A percentile compares a stretch with the other conserved stretches of the same genome.
Evolutionary conservation across 2,888 invertebrate species (phyloP).

Genomic region (Trisateles emortualis): DNA sequence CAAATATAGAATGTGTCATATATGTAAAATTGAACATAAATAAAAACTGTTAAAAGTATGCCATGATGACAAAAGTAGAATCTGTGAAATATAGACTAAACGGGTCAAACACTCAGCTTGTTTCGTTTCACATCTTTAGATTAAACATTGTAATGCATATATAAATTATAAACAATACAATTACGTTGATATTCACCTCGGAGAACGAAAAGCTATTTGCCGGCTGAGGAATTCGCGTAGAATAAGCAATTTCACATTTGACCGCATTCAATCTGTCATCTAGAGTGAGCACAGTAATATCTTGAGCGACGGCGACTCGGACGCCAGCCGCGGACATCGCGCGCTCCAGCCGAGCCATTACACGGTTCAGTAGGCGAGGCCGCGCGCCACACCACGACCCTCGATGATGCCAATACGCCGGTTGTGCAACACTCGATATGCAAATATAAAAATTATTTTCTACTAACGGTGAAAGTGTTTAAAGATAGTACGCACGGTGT

Average conservation of each 20-base stretch:
- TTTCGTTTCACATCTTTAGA: too few species aligned
- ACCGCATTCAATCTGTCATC: slow-evolving; percentile 38
- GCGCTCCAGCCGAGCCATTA: slow-evolving; percentile 35
- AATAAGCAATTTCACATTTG: slow-evolving; percentile 45
- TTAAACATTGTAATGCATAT: too few species aligned
- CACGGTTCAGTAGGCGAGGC: slow-evolving; percentile 26
- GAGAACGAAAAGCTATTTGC: slow-evolving; percentile 1
- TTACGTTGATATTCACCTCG: not conserved
- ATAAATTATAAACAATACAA: not conserved
- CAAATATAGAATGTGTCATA: too few species aligned
- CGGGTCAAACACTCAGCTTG: too few species aligned
- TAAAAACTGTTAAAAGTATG: too few species aligned
- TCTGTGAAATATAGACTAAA: too few species aligned
- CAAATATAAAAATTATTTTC: slow-evolving; percentile 59
- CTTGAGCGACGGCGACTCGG: not conserved
- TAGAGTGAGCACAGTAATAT: slow-evolving; percentile 19
- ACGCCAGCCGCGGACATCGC: slow-evolving; percentile 10
- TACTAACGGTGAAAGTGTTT: slow-evolving; percentile 69
- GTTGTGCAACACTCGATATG: slow-evolving; percentile 60
- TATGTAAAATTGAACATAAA: too few species aligned
- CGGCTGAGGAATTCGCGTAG: slow-evolving; percentile 13
- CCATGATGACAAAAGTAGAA: too few species aligned
- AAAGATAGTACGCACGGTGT: slow-evolving; percentile 25
- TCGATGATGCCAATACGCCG: slow-evolving; percentile 8
- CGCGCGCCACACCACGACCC: not conserved